These are phyloP conservation scores for Anthoptus insignis DNA, from an alignment of 2,888 invertebrate species.

Conservation along the genomic window DNA sequence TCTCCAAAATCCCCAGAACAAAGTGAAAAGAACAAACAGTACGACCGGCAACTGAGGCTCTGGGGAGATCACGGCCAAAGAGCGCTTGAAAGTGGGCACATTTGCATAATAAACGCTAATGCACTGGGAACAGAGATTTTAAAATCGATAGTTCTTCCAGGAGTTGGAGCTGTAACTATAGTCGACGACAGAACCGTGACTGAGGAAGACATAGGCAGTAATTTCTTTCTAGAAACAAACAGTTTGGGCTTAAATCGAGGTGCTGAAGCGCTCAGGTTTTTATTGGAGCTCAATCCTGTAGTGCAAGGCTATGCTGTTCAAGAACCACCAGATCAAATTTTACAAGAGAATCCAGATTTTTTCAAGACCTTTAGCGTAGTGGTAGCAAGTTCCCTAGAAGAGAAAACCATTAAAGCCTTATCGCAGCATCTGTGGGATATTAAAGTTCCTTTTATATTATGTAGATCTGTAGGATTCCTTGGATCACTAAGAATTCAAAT, in stretches of 20 bases:
- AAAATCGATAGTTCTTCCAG: conserved; percentile 98
- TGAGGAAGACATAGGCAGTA: conserved; percentile 97
- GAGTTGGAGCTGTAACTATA: conserved; percentile 97
- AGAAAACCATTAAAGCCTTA: conserved; percentile 91
- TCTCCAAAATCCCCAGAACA: conserved; percentile 92
- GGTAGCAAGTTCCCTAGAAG: conserved; percentile 92
- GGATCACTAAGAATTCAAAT: conserved; percentile 96
- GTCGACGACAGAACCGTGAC: conserved; percentile 95
- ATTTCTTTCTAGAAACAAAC: conserved; percentile 96
- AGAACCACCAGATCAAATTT: conserved; percentile 94
- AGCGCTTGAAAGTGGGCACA: conserved; percentile 95
- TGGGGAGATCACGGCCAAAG: conserved; percentile 99
- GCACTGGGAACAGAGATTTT: conserved; percentile 98
- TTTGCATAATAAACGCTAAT: conserved; percentile 98
- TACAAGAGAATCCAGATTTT: conserved; percentile 95
- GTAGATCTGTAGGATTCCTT: conserved; percentile 96
- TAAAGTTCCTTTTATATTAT: conserved; percentile 95
- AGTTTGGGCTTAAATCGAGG: conserved; percentile 95
- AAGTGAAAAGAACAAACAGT: conserved; percentile 92
- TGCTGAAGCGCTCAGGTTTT: conserved; percentile 92
- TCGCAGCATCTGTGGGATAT: conserved; percentile 94
- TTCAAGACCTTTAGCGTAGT: conserved; percentile 96
- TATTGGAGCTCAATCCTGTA: conserved; percentile 97
- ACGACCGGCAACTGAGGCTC: conserved; percentile 95
- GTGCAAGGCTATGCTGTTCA: conserved; percentile 97